These are phyloP conservation scores for Sorex fumeus DNA, from an alignment of 2,113 vertebrate species.

Conservation along the genomic window DNA sequence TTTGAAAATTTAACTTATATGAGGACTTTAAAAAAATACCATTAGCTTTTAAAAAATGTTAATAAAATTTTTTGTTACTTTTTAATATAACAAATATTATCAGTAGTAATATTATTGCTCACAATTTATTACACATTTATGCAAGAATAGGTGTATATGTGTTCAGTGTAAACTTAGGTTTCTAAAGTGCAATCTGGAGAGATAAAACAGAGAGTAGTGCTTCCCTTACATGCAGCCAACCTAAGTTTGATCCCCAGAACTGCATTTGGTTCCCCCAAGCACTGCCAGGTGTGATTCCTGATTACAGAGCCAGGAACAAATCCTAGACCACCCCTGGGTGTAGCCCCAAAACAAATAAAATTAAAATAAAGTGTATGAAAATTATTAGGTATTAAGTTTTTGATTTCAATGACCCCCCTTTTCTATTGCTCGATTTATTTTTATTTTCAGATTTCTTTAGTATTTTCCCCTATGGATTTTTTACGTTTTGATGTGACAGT, in stretches of 20 bases:
- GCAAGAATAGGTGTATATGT: neutral
- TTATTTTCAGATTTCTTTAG: neutral
- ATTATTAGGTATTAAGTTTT: conserved; percentile 11
- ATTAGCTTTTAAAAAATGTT: neutral
- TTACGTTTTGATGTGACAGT: conserved; percentile 68
- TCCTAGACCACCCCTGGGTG: no score
- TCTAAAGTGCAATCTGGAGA: neutral
- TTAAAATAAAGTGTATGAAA: no score
- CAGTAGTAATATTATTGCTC: neutral
- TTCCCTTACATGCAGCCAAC: no score
- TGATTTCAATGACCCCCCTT: neutral
- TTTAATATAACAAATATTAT: neutral
- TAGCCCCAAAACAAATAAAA: no score
- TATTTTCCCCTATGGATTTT: conserved; percentile 7
- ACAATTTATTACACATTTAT: neutral
- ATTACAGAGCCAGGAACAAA: no score
- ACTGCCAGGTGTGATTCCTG: no score
- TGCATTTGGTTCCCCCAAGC: no score
- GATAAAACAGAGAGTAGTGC: no score
- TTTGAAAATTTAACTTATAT: no score
- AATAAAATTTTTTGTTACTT: neutral
- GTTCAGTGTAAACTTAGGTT: neutral
- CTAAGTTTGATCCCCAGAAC: no score
- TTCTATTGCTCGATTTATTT: conserved; percentile 62
- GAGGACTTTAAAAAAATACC: neutral